Percentiles rank a stretch among this genome's conserved stretches.
Evolutionary conservation across 37 sponge, comb jelly and placozoan genomes (phyloP).

Genomic region (Corticium candelabrum): DNA sequence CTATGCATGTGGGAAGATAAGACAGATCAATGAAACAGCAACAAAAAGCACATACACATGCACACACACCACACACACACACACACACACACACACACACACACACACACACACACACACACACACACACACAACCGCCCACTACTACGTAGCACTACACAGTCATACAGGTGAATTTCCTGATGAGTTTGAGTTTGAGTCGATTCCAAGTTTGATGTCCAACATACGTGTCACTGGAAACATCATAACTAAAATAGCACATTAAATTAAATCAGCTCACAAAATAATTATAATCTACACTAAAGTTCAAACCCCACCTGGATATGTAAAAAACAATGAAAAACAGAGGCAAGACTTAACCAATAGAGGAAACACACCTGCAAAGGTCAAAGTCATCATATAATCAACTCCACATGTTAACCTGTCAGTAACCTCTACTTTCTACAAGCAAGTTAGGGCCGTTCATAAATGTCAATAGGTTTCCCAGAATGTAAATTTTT

Average conservation of each 20-base stretch:
- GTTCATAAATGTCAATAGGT: too few species aligned
- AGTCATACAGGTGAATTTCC: background rate
- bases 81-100: too few species aligned
- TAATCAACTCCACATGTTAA: too few species aligned
- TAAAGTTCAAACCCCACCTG: constrained; percentile 33
- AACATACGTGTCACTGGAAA: constrained; percentile 78
- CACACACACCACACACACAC: too few species aligned
- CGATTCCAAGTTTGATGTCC: background rate
- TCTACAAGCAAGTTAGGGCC: too few species aligned
- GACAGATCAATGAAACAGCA: background rate
- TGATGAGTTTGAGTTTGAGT: background rate
- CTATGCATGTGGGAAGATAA: too few species aligned
- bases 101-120: background rate
- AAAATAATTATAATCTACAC: background rate
- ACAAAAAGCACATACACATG: background rate
- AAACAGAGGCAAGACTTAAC: constrained; percentile 85
- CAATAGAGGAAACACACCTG: constrained; percentile 59
- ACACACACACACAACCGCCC: too few species aligned
- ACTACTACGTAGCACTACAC: too few species aligned
- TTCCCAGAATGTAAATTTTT: too few species aligned
- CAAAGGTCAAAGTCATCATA: too few species aligned
- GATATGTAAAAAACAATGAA: constrained; percentile 92
- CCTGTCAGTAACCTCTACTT: too few species aligned
- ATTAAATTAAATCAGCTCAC: background rate
- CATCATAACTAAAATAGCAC: constrained; percentile 78